phyloP scores from a whole-genome alignment of 2,797 vertebrate genomes.

The Apodemus agrarius region DNA sequence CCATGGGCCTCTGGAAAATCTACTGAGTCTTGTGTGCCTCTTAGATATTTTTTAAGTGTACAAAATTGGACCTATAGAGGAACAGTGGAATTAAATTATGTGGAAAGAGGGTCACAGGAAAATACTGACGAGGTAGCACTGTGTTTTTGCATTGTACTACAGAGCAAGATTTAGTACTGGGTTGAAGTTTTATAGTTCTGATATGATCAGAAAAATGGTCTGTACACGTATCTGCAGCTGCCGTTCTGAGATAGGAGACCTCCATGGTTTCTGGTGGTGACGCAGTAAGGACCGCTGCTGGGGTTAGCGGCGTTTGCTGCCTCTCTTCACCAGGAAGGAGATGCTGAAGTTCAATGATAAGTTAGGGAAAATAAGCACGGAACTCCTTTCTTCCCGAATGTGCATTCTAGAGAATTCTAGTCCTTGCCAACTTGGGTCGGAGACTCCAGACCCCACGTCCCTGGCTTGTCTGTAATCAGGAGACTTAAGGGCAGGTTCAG shows the following conservation, averaged over 20 bases:
- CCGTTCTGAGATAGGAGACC: neutral
- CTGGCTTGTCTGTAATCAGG: neutral
- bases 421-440: neutral
- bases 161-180: neutral
- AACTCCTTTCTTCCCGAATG: accelerated
- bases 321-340: neutral
- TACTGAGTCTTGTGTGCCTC: neutral
- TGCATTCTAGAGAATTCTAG: neutral
- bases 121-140: neutral
- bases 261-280: neutral
- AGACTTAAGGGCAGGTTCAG: neutral
- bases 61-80: neutral
- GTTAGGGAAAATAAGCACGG: neutral
- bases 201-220: neutral
- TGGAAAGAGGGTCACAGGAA: neutral
- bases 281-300: neutral
- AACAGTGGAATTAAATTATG: neutral
- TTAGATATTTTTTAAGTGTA: neutral
- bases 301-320: neutral
- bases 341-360: neutral
- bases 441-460: neutral
- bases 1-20: neutral
- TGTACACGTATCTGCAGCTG: neutral
- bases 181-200: neutral
- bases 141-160: neutral